Evolutionary conservation across 2,888 invertebrate genomes (phyloP), one percentile per base, ranked within the genome.

Genomic region (Antheraea yamamai): DNA sequence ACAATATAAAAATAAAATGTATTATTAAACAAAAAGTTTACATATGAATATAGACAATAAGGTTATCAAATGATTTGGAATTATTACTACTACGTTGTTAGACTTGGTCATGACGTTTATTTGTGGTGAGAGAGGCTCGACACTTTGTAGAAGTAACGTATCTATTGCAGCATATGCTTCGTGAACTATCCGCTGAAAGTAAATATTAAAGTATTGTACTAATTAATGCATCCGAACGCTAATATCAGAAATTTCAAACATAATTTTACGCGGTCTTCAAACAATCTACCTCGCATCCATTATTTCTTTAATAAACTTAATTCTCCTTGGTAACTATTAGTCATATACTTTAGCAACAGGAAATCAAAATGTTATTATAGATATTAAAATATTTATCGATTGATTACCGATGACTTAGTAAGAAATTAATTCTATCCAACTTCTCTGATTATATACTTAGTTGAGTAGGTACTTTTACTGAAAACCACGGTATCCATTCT

Each of bases 121-220:
- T 4, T 83, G 82, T 3, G 80, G 79, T 0, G 74, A 79, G 0
- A 80, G 47, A 0, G 83, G 68, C 52, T 89, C 88, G 10, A 82
- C 77, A 74, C 87, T 91, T 73, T 92, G 89, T 2, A 93, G 82
- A 0, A 94, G 87, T 74, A 94, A 77, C 0, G 94, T 92, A 73
- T 93, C 93, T 86, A 92, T 86, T 0, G 94, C 94, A 12, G 93
- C 94, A 75, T 89, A 94, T 0, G 92, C 91, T 82, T 94, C 94
- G 76, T 93, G 93, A 2, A 92, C 91, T 1, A 93, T 89, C 12
- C 88, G 90, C 95, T 94, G 85, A n/a, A 87, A 81, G n/a, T 72
- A 77, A 75, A 72, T 72, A 30, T 35, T 14, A 18, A 51, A 20
- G 7, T 8, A 10, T n/a, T 8, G 52, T 12, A 52, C 14, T 20